Base-by-base conservation (phyloP, 1,140 invertebrate species). In the Goniozus legneri region DNA sequence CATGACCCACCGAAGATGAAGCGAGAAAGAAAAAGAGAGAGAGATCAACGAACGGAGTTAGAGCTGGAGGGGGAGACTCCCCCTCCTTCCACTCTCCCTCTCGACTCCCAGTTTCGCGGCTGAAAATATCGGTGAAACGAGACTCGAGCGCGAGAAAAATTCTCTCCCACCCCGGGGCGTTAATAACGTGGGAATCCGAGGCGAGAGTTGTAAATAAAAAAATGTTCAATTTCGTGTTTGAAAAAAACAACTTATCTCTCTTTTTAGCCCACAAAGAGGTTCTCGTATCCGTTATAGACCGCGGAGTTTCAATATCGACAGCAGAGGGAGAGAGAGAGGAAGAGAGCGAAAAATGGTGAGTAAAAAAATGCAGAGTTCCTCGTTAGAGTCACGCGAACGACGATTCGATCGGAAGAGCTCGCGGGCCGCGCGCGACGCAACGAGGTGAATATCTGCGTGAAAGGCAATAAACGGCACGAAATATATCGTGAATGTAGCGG, bases 311-410 rank as follows among this genome's bases (percentile, higher is more conserved):
- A 39, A 50, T 50, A 41, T 41, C 18, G 21, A n/a, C 15, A 7
- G 19, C 33, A 44, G 41, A n/a, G n/a, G n/a, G n/a, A n/a, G n/a
- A n/a, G n/a, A n/a, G n/a, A n/a, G n/a, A n/a, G n/a, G n/a, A n/a
- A n/a, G n/a, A n/a, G n/a, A n/a, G n/a, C n/a, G n/a, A n/a, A n/a
- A n/a, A n/a, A n/a, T n/a, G n/a, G n/a, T n/a, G n/a, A n/a, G n/a
- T n/a, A n/a, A n/a, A n/a, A n/a, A n/a, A n/a, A n/a, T n/a, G n/a
- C n/a, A 54, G 27, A 39, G 24, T 22, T 31, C 19, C 20, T 38
- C 27, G 32, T 33, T 21, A 19, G n/a, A 10, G 54, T 55, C 52
- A 55, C 52, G 54, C 55, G 44, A 57, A 40, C 14, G 19, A 14
- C 33, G 20, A 50, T 35, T 31, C 46, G 38, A 50, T 54, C 38